Conservation (phyloP, 2,888 invertebrate species). For the Thecophora atra region DNA sequence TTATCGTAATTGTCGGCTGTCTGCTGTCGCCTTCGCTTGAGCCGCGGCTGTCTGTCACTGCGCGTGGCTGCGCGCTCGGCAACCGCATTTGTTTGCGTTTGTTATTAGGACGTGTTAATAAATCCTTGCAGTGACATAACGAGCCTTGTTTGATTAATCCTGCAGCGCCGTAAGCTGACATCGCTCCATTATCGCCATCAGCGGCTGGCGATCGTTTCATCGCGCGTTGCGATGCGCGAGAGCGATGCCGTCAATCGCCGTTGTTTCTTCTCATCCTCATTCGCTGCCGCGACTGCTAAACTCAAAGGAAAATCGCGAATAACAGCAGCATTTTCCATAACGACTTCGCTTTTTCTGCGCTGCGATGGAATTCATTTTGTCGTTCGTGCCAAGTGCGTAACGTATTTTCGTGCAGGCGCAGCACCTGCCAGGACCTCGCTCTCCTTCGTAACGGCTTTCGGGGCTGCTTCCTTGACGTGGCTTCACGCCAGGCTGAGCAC, state of each 20-base stretch:
- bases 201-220: slow-evolving; percentile 19
- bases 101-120: slow-evolving; percentile 63
- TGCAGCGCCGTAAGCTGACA: slow-evolving; percentile 48
- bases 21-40: slow-evolving; percentile 14
- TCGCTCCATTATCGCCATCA: slow-evolving; percentile 28
- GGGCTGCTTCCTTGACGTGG: slow-evolving; percentile 4
- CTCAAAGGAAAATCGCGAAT: too few relatives aligned
- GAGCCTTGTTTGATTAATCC: slow-evolving; percentile 62
- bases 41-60: slow-evolving; percentile 21
- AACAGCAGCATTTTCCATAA: too few relatives aligned
- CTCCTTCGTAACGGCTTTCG: slow-evolving; percentile 24
- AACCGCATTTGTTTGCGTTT: slow-evolving; percentile 63
- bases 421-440: not conserved
- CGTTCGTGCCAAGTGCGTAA: not conserved
- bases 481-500: slow-evolving; percentile 28
- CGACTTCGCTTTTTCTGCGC: too few relatives aligned
- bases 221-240: slow-evolving; percentile 11
- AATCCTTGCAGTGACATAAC: slow-evolving; percentile 50
- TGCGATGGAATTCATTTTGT: not conserved
- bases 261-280: too few relatives aligned
- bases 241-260: not conserved
- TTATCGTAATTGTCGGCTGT: slow-evolving; percentile 42
- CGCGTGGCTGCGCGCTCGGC: slow-evolving; percentile 51
- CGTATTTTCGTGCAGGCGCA: not conserved
- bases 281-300: too few relatives aligned